Base-by-base conservation (phyloP, 2,888 invertebrate species). In the Calephelis perditalis region DNA sequence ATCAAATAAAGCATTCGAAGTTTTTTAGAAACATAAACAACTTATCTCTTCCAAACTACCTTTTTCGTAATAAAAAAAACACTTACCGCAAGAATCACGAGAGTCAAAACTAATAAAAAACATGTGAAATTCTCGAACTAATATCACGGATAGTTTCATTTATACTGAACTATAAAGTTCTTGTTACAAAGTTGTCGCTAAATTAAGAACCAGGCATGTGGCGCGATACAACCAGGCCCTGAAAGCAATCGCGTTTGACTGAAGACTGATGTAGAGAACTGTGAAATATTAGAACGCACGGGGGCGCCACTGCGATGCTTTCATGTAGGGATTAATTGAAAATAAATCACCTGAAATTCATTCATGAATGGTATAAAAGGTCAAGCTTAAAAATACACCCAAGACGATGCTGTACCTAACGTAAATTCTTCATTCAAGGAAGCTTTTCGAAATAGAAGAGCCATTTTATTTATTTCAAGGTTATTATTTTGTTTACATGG, bases 111-210 rank as follows among this genome's bases (percentile, higher is more conserved):
- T 2, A 35, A 52, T 49, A 49, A 52, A 35, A 52, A 52, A 47
- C 52, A 52, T 52, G 8, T 26, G 11, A 52, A 35, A 52, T 10
- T 52, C 35, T 52, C 52, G 10, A 52, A 52, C 52, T 52, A 26
- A 52, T 26, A 26, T 52, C 52, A 52, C 52, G 15, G 52, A 52
- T 52, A 26, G 52, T 52, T 52, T 15, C 15, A 52, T 10, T 10
- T 10, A 26, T 26, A 10, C 35, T 6, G 5, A 35, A 9, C 35
- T 26, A 11, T 35, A 52, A 52, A 52, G 52, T 49, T 49, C 49
- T 47, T 49, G 35, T 49, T 49, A 49, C 49, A 49, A 49, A 49
- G 49, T 49, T 15, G 49, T 26, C 49, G 49, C 49, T 49, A 49
- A 10, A 49, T 49, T 26, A 35, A 49, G 49, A 49, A 49, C 10